Percentiles rank a stretch among this genome's conserved stretches.
Evolutionary conservation across 2,113 vertebrate species (phyloP).

Genomic region (Sinocyclocheilus grahami): DNA sequence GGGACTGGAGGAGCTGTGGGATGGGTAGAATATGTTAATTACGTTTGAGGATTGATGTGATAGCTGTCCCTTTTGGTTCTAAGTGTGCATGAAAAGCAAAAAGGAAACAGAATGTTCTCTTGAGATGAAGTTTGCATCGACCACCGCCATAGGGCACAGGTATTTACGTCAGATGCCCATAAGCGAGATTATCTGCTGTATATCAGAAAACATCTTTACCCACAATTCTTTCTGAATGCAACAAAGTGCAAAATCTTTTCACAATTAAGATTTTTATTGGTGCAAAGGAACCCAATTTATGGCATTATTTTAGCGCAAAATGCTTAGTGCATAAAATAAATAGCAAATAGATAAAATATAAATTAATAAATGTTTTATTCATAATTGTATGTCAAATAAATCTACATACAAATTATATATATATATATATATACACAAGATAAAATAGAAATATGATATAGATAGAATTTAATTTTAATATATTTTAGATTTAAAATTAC

Average conservation of each 20-base stretch:
- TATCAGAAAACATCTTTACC: background rate
- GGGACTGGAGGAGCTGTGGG: conserved; percentile 2
- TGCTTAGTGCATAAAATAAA: background rate
- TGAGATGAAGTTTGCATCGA: background rate
- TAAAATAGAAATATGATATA: no score
- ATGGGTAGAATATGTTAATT: background rate
- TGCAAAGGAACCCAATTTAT: background rate
- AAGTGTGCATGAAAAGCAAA: conserved; percentile 23
- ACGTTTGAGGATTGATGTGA: conserved; percentile 36
- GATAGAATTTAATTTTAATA: background rate
- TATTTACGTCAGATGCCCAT: background rate
- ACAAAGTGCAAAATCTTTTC: background rate
- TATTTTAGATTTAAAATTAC: no score
- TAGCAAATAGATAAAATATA: background rate
- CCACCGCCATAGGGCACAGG: background rate
- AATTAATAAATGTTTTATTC: background rate
- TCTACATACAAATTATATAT: no score
- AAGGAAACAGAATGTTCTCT: conserved; percentile 14
- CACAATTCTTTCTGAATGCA: background rate
- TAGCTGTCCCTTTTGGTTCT: conserved; percentile 45
- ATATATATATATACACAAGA: no score
- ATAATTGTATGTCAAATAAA: background rate
- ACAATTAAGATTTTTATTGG: background rate
- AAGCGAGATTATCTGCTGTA: background rate
- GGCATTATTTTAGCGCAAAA: background rate